Percentiles rank a stretch among this genome's conserved stretches.
Evolutionary conservation across 2,113 vertebrate species (phyloP).

Genomic region (Canis aureus): DNA sequence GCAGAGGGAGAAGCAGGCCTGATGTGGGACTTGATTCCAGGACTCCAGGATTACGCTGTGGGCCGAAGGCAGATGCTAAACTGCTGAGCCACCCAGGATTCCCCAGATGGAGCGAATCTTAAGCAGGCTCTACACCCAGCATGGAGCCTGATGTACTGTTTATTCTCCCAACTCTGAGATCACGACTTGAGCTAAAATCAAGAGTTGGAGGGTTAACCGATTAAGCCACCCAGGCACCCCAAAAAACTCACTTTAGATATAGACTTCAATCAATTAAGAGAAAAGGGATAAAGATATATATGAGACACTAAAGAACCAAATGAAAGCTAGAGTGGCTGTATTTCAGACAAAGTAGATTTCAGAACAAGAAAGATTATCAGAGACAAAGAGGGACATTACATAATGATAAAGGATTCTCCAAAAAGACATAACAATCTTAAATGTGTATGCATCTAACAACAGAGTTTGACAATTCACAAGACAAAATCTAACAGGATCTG

Average conservation of each 20-base stretch:
- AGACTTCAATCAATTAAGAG: constrained; percentile 12
- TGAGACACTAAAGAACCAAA: constrained; percentile 15
- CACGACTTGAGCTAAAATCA: neutral
- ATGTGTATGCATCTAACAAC: constrained; percentile 37
- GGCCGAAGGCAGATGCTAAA: no score
- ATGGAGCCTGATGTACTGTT: neutral
- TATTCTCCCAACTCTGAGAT: neutral
- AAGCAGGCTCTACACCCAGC: neutral
- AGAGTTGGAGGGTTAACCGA: neutral
- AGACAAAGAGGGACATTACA: constrained; percentile 1
- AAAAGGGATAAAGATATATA: neutral
- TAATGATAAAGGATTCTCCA: constrained; percentile 47
- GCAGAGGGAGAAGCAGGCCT: no score
- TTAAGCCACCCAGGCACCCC: neutral
- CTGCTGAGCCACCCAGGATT: no score
- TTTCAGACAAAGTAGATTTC: constrained; percentile 42
- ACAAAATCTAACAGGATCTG: constrained; percentile 22
- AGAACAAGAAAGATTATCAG: constrained; percentile 43
- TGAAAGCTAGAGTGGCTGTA: neutral
- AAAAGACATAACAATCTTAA: neutral
- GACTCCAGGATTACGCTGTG: no score
- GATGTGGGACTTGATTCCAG: no score
- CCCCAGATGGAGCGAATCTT: neutral
- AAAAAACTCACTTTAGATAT: constrained; percentile 5
- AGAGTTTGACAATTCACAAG: constrained; percentile 36